phyloP scores from a whole-genome alignment of 2,113 vertebrate genomes.

The Proteles cristata region DNA sequence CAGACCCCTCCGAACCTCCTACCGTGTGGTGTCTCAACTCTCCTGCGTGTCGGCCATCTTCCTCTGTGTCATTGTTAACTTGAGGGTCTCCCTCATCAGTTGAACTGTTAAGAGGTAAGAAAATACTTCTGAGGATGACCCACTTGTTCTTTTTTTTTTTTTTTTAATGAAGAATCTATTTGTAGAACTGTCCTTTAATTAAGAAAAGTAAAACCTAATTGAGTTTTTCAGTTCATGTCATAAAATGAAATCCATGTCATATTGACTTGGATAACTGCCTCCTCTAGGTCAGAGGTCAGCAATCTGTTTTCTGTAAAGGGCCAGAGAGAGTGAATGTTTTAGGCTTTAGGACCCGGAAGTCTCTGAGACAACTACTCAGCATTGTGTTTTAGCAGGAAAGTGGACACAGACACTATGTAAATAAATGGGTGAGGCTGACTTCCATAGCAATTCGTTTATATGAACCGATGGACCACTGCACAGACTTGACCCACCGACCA shows the following conservation, averaged over 20 bases:
- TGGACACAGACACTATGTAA: background rate
- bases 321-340: background rate
- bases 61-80: fast-evolving
- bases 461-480: too few relatives aligned
- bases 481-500: fast-evolving
- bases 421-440: fast-evolving
- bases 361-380: background rate
- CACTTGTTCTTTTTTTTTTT: too few relatives aligned
- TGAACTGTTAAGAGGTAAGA: background rate
- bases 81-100: background rate
- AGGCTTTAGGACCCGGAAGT: background rate
- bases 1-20: fast-evolving
- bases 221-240: background rate
- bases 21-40: background rate
- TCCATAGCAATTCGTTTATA: background rate
- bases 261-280: background rate
- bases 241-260: too few relatives aligned
- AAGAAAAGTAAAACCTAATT: background rate
- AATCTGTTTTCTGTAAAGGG: background rate
- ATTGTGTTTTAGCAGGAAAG: background rate
- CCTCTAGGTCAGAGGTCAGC: background rate
- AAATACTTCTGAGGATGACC: background rate
- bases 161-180: too few relatives aligned
- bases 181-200: background rate
- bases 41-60: fast-evolving